Evolutionary conservation across 2,113 vertebrate species (phyloP).

Genomic region (Propithecus coquereli): DNA sequence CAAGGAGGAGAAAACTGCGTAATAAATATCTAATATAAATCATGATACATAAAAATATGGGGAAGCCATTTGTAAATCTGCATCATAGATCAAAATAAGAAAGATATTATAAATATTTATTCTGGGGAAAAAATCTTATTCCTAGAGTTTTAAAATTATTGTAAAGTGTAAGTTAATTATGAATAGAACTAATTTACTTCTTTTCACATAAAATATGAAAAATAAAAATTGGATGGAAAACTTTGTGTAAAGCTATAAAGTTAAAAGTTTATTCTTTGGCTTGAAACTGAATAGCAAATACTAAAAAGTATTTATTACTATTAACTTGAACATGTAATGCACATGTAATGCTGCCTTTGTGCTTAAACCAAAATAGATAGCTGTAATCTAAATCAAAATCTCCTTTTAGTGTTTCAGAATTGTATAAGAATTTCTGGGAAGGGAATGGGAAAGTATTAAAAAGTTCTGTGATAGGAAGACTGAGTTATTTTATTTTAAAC

Average conservation of each 20-base stretch:
- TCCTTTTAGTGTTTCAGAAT: neutral
- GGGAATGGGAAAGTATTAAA: neutral
- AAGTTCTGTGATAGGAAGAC: neutral
- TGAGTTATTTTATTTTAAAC: neutral
- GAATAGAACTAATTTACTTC: neutral
- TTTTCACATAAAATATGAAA: neutral
- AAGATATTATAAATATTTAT: neutral
- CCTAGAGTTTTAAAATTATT: neutral
- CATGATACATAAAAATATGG: neutral
- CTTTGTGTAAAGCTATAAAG: neutral
- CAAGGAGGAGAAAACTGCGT: neutral
- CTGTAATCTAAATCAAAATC: neutral
- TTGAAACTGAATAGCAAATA: neutral
- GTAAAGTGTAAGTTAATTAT: neutral
- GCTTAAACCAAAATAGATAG: neutral
- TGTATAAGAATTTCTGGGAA: neutral
- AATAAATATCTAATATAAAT: neutral
- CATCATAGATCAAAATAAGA: neutral
- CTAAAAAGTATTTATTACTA: neutral
- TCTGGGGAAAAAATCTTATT: neutral
- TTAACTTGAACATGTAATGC: neutral
- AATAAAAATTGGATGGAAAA: neutral
- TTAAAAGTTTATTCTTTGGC: neutral
- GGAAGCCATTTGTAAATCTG: neutral
- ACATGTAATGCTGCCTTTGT: neutral